Evolutionary conservation across 2,888 invertebrate species (phyloP).

Genomic region (Ceriagrion tenellum): DNA sequence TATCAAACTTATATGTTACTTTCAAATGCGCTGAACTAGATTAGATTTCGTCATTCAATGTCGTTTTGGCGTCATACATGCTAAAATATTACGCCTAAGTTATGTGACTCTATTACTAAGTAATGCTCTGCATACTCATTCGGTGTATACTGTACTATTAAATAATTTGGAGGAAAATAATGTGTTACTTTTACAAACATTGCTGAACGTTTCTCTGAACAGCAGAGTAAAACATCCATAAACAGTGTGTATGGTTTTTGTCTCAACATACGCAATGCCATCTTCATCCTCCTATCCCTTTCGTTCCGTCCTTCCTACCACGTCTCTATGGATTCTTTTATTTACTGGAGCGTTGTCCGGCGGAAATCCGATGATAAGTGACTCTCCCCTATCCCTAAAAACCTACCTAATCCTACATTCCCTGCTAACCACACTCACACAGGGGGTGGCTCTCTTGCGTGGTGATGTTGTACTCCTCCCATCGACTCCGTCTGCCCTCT

Average conservation of each 20-base stretch:
- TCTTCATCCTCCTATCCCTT: neutral
- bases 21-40: too few relatives aligned
- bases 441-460: neutral
- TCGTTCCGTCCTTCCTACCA: neutral
- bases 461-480: constrained; percentile 21
- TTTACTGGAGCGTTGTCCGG: constrained; percentile 49
- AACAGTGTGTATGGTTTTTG: neutral
- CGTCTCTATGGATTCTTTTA: constrained; percentile 37
- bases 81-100: too few relatives aligned
- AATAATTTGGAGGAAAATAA: neutral
- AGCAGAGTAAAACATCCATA: neutral
- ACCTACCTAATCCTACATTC: constrained; percentile 51
- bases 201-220: neutral
- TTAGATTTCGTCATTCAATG: too few relatives aligned
- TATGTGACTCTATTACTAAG: too few relatives aligned
- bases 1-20: too few relatives aligned
- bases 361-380: constrained; percentile 65
- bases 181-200: neutral
- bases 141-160: too few relatives aligned
- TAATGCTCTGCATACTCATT: too few relatives aligned
- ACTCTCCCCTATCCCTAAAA: constrained; percentile 53
- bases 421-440: constrained; percentile 48
- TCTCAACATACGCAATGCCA: neutral
- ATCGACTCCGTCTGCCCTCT: neutral
- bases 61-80: too few relatives aligned